Percentiles rank a stretch among this genome's conserved stretches.
Conservation (phyloP, 2,888 invertebrate genomes). For the Leptothorax acervorum region DNA sequence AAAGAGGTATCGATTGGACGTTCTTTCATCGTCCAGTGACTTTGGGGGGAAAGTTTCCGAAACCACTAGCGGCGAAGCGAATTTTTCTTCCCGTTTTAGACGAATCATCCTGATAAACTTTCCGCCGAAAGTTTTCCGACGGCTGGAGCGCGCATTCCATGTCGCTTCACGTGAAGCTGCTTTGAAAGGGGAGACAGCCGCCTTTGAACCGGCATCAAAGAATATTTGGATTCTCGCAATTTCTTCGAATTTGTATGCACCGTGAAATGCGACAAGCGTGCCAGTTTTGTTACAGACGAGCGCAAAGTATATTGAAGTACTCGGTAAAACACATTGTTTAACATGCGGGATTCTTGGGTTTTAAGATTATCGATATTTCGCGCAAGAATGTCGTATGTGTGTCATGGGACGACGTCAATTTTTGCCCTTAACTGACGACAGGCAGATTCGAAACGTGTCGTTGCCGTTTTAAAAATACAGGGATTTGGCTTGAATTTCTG, state of each 20-base stretch:
- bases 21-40: constrained; percentile 47
- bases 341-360: background rate
- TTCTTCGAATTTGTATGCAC: constrained; percentile 36
- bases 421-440: background rate
- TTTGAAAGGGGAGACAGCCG: constrained; percentile 47
- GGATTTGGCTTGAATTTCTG: background rate
- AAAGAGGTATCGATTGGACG: constrained; percentile 56
- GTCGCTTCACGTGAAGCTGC: constrained; percentile 28
- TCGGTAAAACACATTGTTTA: constrained; percentile 1
- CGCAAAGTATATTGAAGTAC: constrained; percentile 16
- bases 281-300: constrained; percentile 9
- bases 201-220: constrained; percentile 39
- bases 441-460: background rate
- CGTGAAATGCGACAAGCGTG: constrained; percentile 16
- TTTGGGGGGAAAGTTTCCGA: constrained; percentile 43
- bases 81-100: constrained; percentile 67
- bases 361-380: background rate
- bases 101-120: constrained; percentile 58
- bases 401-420: background rate
- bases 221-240: constrained; percentile 49
- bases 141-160: constrained; percentile 40
- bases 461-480: background rate
- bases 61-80: constrained; percentile 64
- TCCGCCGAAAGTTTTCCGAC: constrained; percentile 59
- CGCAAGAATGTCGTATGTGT: background rate